phyloP scores from a whole-genome alignment of 2,888 invertebrate species.

The Lycocerus yunnanus region DNA sequence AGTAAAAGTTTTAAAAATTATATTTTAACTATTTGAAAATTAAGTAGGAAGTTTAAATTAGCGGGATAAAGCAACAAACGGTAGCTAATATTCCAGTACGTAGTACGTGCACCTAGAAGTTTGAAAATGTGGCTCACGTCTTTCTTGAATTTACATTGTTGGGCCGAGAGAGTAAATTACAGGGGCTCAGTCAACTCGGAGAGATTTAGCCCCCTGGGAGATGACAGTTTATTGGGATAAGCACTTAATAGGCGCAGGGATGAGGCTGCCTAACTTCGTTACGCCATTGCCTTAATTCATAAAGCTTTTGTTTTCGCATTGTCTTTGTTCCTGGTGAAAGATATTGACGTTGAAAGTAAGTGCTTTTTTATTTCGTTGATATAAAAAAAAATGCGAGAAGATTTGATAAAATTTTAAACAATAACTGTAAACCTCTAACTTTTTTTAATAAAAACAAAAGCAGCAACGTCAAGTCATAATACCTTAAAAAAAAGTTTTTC shows the following conservation, averaged over 20 bases:
- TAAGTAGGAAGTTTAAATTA: slow-evolving; percentile 13
- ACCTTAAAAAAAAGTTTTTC: neutral
- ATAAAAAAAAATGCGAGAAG: slow-evolving; percentile 27
- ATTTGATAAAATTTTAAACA: slow-evolving; percentile 25
- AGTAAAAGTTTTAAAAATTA: neutral
- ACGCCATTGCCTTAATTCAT: slow-evolving; percentile 53
- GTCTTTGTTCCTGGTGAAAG: slow-evolving; percentile 43
- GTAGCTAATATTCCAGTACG: slow-evolving; percentile 15
- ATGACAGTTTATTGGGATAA: slow-evolving; percentile 56
- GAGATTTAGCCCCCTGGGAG: slow-evolving; percentile 48
- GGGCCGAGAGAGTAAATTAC: slow-evolving; percentile 49
- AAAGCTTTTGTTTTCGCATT: slow-evolving; percentile 51
- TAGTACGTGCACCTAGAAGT: slow-evolving; percentile 20
- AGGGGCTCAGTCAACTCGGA: slow-evolving; percentile 46
- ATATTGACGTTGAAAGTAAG: slow-evolving; percentile 48
- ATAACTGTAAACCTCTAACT: neutral
- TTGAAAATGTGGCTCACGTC: slow-evolving; percentile 49
- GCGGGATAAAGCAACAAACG: slow-evolving; percentile 16
- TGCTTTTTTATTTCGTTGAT: slow-evolving; percentile 42
- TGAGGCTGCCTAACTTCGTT: slow-evolving; percentile 49
- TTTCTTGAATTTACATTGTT: slow-evolving; percentile 50
- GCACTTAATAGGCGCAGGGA: slow-evolving; percentile 52
- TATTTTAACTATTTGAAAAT: neutral
- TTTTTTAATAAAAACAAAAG: neutral
- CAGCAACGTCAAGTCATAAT: neutral